Conservation (phyloP, 2,797 vertebrate genomes). For the Stomatorhinus walkeri region DNA sequence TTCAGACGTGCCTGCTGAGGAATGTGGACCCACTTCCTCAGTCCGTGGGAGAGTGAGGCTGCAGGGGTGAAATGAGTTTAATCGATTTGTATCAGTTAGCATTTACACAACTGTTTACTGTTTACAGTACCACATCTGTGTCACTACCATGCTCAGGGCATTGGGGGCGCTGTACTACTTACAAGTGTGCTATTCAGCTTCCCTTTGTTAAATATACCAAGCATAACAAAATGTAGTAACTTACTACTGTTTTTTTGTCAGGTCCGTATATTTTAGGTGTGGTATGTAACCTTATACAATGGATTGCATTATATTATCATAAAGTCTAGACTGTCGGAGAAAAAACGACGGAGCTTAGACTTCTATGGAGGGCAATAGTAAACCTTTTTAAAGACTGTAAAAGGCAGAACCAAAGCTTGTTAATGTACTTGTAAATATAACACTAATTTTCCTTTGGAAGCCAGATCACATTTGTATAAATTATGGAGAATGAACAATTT, state of each 20-base stretch:
- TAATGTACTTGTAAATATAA: constrained; percentile 3
- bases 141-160: background rate
- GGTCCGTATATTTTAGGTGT: background rate
- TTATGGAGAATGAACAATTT: background rate
- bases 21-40: background rate
- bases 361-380: background rate
- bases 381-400: background rate
- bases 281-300: background rate
- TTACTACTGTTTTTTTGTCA: background rate
- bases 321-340: background rate
- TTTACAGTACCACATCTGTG: background rate
- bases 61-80: background rate
- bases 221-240: background rate
- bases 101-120: background rate
- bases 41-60: background rate
- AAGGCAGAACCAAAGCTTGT: constrained; percentile 1
- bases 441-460: background rate
- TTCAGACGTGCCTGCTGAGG: background rate
- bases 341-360: background rate
- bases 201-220: background rate
- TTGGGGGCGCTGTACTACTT: background rate
- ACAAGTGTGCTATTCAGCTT: background rate
- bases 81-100: background rate
- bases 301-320: background rate
- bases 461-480: background rate